These are phyloP conservation scores for Elysia crispata DNA, from an alignment of 2,888 invertebrate genomes.

Conservation along the genomic window DNA sequence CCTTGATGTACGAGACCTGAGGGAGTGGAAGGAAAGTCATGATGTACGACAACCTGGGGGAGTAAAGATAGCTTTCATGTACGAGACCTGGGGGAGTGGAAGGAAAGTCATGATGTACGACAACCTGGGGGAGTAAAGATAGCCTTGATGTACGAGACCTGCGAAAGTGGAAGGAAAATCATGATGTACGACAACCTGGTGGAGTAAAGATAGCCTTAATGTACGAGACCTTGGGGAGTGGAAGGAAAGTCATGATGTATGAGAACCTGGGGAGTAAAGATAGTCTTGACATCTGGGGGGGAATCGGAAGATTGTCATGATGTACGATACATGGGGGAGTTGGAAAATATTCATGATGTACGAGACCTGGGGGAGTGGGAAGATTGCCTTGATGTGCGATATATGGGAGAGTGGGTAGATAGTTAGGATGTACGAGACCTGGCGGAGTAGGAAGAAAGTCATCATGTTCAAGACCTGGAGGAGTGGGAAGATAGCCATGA, in stretches of 20 bases:
- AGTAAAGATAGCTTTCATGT: conserved; percentile 68
- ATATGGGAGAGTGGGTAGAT: too few species aligned
- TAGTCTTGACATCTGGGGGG: too few species aligned
- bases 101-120: too few species aligned
- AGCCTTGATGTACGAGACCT: conserved; percentile 68
- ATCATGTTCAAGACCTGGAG: too few species aligned
- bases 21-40: conserved; percentile 41
- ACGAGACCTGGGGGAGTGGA: conserved; percentile 60
- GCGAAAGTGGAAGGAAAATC: conserved; percentile 41
- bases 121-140: too few species aligned
- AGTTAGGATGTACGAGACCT: conserved; percentile 68
- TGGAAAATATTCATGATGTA: conserved; percentile 69
- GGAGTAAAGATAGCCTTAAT: conserved; percentile 68
- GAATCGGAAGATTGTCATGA: too few species aligned
- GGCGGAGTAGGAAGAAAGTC: conserved; percentile 40
- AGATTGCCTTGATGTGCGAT: too few species aligned
- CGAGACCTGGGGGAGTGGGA: conserved; percentile 57
- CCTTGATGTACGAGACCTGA: conserved; percentile 67
- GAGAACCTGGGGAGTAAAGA: too few species aligned
- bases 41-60: too few species aligned
- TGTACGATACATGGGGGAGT: too few species aligned
- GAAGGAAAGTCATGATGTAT: too few species aligned
- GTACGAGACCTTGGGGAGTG: conserved; percentile 62
- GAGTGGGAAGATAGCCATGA: conserved; percentile 68
- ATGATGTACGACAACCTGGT: too few species aligned